Evolutionary conservation across 1,140 invertebrate genomes (phyloP).

Genomic region (Venustaconcha ellipsiformis): DNA sequence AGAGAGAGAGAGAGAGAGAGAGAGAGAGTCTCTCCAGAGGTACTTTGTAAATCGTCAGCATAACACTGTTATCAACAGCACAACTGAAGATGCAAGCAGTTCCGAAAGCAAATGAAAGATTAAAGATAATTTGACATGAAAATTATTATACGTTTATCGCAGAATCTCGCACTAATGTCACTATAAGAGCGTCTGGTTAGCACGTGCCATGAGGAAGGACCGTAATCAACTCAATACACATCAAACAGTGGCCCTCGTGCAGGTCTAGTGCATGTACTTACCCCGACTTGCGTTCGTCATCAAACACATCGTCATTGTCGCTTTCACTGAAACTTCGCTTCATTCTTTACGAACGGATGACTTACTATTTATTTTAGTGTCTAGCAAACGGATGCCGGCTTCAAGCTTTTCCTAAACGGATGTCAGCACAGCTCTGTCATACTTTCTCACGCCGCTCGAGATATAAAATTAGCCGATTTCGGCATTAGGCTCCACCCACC

Average conservation of each 20-base stretch:
- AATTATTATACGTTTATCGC: constrained; percentile 5
- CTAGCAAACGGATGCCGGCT: constrained; percentile 23
- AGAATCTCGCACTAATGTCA: constrained; percentile 4
- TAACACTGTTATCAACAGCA: too few species aligned
- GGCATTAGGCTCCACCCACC: constrained; percentile 38
- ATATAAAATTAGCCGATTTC: constrained; percentile 31
- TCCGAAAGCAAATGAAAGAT: background rate
- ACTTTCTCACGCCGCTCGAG: constrained; percentile 35
- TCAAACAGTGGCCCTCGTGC: background rate
- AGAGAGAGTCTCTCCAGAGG: too few species aligned
- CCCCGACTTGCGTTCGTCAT: constrained; percentile 68
- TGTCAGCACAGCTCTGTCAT: constrained; percentile 34
- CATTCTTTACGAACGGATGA: constrained; percentile 49
- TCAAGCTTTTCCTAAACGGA: constrained; percentile 41
- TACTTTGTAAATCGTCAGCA: too few species aligned
- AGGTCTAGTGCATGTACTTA: constrained; percentile 49
- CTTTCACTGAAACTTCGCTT: constrained; percentile 70
- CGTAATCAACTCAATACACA: constrained; percentile 26
- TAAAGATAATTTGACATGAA: background rate
- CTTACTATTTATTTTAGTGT: constrained; percentile 13
- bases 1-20: too few species aligned
- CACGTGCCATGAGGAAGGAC: constrained; percentile 8
- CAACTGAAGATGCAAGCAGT: background rate
- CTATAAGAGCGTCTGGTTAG: constrained; percentile 2
- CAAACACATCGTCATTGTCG: constrained; percentile 68